Percentiles rank a stretch among this genome's conserved stretches.
These are phyloP conservation scores for Cyclopterus lumpus DNA, from an alignment of 2,797 vertebrate genomes.

Conservation along the genomic window DNA sequence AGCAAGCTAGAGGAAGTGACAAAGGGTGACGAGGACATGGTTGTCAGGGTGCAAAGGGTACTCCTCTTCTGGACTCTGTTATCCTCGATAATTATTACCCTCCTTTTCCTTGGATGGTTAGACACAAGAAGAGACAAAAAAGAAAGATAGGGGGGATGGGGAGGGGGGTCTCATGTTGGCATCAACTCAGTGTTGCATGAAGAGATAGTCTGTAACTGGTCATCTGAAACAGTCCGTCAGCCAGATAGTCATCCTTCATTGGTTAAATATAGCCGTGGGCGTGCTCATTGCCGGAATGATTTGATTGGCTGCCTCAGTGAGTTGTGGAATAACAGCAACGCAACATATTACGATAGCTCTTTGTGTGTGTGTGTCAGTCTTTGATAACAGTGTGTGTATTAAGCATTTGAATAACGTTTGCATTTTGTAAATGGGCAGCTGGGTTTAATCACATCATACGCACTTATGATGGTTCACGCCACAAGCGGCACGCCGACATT, in stretches of 20 bases:
- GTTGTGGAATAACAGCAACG: constrained; percentile 50
- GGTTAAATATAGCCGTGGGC: constrained; percentile 60
- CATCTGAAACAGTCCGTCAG: constrained; percentile 54
- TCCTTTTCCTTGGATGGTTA: constrained; percentile 17
- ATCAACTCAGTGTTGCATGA: constrained; percentile 46
- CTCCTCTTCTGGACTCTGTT: constrained; percentile 58
- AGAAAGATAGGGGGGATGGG: background rate
- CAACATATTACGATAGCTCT: constrained; percentile 27
- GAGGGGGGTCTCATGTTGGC: constrained; percentile 17
- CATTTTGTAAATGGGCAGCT: constrained; percentile 19
- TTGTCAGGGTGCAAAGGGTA: constrained; percentile 51
- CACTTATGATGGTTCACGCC: background rate
- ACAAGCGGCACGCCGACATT: background rate
- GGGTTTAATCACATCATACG: background rate
- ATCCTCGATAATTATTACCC: constrained; percentile 68
- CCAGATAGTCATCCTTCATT: constrained; percentile 60
- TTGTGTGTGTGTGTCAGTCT: background rate
- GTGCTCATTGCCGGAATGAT: constrained; percentile 49
- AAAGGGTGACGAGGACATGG: constrained; percentile 20
- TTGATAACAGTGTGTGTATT: constrained; percentile 8
- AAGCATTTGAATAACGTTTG: constrained; percentile 33
- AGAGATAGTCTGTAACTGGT: constrained; percentile 59
- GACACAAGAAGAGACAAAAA: constrained; percentile 6
- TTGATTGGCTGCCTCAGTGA: constrained; percentile 62
- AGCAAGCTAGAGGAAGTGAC: constrained; percentile 43